Conservation (phyloP, 2,797 vertebrate genomes). For the Enteromius argenteus region DNA sequence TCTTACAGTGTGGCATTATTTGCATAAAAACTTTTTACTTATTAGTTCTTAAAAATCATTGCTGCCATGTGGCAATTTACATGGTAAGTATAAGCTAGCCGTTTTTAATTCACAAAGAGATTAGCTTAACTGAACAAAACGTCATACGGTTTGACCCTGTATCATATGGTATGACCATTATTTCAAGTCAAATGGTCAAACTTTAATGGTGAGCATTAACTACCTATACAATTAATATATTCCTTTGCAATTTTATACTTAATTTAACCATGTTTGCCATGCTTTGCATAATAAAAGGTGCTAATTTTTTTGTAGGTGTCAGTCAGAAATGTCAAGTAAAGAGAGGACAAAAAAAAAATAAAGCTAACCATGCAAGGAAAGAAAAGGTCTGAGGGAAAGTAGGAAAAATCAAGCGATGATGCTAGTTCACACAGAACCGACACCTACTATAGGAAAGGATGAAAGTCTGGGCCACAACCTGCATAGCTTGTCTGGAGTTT, state of each 20-base stretch:
- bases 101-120: background rate
- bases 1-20: background rate
- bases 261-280: constrained; percentile 12
- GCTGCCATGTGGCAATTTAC: too few relatives aligned
- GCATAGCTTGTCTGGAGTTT: background rate
- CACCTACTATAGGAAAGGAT: background rate
- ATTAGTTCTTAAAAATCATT: background rate
- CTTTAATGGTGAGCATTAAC: too few relatives aligned
- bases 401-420: background rate
- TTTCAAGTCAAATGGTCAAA: background rate
- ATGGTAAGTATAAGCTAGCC: background rate
- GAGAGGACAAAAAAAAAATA: background rate
- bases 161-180: background rate
- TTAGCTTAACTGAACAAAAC: too few relatives aligned
- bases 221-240: too few relatives aligned
- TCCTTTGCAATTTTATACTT: background rate
- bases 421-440: background rate
- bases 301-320: background rate
- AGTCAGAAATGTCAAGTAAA: background rate
- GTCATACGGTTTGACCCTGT: background rate
- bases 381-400: background rate
- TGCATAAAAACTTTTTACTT: background rate
- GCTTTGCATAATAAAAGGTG: background rate
- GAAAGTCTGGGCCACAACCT: background rate
- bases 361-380: background rate